These are phyloP conservation scores for Limosa lapponica DNA, from an alignment of 2,797 vertebrate genomes.

Conservation along the genomic window DNA sequence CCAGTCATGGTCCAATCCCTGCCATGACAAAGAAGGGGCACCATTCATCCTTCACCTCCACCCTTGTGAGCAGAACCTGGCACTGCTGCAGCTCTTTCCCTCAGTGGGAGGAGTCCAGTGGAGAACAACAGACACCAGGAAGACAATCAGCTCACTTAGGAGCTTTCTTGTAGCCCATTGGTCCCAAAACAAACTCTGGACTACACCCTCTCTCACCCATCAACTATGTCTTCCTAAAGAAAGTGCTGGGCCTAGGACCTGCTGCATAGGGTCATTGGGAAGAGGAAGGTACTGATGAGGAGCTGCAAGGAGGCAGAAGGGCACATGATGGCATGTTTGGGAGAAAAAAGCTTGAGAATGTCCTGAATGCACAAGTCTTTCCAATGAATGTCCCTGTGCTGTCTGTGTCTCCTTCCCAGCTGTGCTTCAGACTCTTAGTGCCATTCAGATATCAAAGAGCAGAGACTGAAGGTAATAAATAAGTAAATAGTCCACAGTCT, in stretches of 20 bases:
- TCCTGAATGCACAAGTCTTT: neutral
- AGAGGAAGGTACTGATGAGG: neutral
- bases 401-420: neutral
- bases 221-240: neutral
- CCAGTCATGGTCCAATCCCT: neutral
- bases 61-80: neutral
- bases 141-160: neutral
- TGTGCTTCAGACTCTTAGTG: neutral
- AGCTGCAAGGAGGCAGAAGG: rapidly evolving
- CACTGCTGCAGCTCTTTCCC: neutral
- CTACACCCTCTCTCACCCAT: neutral
- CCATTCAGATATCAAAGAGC: neutral
- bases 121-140: neutral
- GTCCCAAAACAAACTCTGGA: neutral
- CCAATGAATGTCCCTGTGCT: neutral
- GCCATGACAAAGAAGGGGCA: neutral
- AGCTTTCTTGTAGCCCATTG: neutral
- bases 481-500: neutral
- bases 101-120: neutral
- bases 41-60: neutral
- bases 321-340: neutral
- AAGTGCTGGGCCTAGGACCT: neutral
- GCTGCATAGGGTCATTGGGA: neutral
- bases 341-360: neutral
- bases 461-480: neutral